Percentiles rank a stretch among this genome's conserved stretches.
Conservation (phyloP, 2,113 vertebrate species). For the Lepisosteus osseus region DNA sequence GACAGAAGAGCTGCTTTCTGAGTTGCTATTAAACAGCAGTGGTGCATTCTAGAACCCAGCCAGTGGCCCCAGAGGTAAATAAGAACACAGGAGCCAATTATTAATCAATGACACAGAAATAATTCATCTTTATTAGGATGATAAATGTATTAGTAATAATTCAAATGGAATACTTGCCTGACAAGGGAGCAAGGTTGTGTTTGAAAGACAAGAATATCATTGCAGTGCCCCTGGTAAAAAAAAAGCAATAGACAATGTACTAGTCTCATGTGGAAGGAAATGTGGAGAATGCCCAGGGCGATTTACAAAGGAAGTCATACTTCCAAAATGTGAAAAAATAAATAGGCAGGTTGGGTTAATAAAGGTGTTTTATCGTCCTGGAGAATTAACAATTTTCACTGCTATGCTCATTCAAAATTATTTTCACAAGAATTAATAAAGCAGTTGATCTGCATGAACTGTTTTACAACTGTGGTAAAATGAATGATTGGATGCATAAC, state of each 20-base stretch:
- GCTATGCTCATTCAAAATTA: neutral
- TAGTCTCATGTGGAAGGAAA: neutral
- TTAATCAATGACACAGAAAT: neutral
- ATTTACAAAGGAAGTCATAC: neutral
- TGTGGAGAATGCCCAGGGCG: neutral
- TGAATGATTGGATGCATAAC: no score
- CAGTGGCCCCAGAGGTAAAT: neutral
- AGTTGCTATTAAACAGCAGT: neutral
- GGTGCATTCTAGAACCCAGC: neutral
- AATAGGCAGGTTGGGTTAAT: neutral
- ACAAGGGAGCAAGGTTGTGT: conserved; percentile 84
- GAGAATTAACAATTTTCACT: neutral
- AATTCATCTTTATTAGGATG: neutral
- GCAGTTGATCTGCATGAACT: no score
- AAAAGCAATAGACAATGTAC: neutral
- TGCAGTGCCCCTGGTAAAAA: conserved; percentile 72
- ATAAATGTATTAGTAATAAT: accelerated
- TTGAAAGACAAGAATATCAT: conserved; percentile 89
- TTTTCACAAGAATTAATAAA: neutral
- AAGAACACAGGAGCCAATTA: neutral
- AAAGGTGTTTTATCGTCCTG: neutral
- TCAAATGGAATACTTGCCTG: conserved; percentile 66
- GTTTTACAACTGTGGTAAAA: neutral
- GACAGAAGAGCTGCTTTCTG: neutral
- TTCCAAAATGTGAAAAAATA: neutral